Base-by-base conservation (phyloP, 2,113 vertebrate species). In the Corythornis madagascariensis region DNA sequence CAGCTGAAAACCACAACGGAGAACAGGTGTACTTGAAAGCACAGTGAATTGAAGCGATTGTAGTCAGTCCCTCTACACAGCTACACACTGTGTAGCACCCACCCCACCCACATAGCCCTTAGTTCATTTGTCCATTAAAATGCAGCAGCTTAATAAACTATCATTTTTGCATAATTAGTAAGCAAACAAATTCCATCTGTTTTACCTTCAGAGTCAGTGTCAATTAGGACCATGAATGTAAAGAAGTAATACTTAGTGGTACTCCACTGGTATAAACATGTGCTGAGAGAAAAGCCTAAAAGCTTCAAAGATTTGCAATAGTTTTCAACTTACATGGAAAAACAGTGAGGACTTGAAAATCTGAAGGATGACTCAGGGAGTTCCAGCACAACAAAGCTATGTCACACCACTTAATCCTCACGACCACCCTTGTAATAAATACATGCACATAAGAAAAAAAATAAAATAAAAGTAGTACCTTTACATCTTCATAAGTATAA, bases 121-220 rank as follows among this genome's bases (percentile, higher is more conserved):
- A 90, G 20, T 38, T 96, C 66, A 85, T 57, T 82, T 91, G 38
- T 11, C 70, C 69, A 83, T 92, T 61, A 80, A 93, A 90, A 91
- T 70, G 13, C 42, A 83, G 43, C 56, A 89, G 94, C 40, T 89
- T 95, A 92, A 89, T 83, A 95, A 97, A 80, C 66, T 86, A 70
- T 86, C 79, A 96, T 77, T 93, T 93, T 82, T 96, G 80, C 86
- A 83, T 66, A 69, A 96, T 94, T 95, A 70, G 93, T 60, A 94
- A 84, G 79, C 76, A 95, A 95, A 94, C 64, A 93, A 94, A 80
- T 85, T 77, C 85, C 83, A 96, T 93, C 90, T 90, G 92, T 71
- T 96, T 93, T 56, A 85, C 75, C 73, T 94, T 90, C 45, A 84
- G 63, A 91, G 82, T 91, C 71, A 88, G 25, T n/a, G 45, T 64